Evolutionary conservation across 2,888 invertebrate species (phyloP).

Genomic region (Amphipyra tragopoginis): DNA sequence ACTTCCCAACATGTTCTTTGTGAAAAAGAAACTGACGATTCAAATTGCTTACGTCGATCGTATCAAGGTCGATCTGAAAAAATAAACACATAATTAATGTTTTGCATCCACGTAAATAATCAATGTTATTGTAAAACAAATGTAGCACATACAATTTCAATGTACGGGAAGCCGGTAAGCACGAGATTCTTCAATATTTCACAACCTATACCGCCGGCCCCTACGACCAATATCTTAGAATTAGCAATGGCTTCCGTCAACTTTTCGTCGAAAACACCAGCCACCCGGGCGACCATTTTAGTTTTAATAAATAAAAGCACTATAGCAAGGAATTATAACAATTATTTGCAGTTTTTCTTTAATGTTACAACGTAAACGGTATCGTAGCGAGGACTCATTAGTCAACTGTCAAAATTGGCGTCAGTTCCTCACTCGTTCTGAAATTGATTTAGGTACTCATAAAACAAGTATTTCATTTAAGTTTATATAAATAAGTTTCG

Average conservation of each 20-base stretch:
- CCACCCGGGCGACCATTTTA: slow-evolving; percentile 92
- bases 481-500: too few relatives aligned
- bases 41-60: slow-evolving; percentile 99
- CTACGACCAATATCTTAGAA: slow-evolving; percentile 96
- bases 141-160: slow-evolving; percentile 95
- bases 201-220: slow-evolving; percentile 99
- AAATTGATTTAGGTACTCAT: slow-evolving; percentile 22
- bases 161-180: slow-evolving; percentile 96
- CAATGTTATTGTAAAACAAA: slow-evolving; percentile 13
- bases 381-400: slow-evolving; percentile 59
- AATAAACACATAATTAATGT: slow-evolving; percentile 31
- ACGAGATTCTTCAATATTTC: slow-evolving; percentile 99
- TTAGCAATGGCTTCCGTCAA: slow-evolving; percentile 91
- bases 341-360: slow-evolving; percentile 55
- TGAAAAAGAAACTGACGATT: slow-evolving; percentile 99
- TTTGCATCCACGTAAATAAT: background rate
- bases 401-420: slow-evolving; percentile 77
- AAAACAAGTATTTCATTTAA: too few relatives aligned
- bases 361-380: slow-evolving; percentile 62
- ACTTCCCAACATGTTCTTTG: slow-evolving; percentile 99
- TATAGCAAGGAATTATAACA: slow-evolving; percentile 41
- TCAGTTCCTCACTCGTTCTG: slow-evolving; percentile 67
- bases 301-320: slow-evolving; percentile 47
- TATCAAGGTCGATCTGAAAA: slow-evolving; percentile 99
- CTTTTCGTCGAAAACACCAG: slow-evolving; percentile 92